Base-by-base conservation (phyloP, 2,797 vertebrate genomes). In the Moxostoma hubbsi region DNA sequence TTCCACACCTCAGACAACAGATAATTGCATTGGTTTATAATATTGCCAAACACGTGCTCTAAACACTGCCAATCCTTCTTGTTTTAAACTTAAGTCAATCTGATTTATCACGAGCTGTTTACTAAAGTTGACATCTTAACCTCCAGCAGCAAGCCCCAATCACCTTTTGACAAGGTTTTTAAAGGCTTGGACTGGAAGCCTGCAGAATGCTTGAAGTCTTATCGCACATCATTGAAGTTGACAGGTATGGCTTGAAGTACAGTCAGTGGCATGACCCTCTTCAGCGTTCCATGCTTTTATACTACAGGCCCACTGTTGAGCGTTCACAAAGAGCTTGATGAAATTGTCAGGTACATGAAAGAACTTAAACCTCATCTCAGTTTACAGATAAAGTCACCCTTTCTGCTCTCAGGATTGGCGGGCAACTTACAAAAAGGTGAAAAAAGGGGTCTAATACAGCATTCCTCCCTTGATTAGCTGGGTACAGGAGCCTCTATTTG, bases 371-470 rank as follows among this genome's bases (percentile, higher is more conserved):
- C 68, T 84, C 61, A 85, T 83, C 84, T 83, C 71, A 59, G 74
- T 81, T 49, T 85, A 51, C 5, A 73, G 87, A 87, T 83, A 86
- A 88, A 90, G 86, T 82, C 63, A 8, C 65, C 63, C 82, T 85
- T 85, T 86, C 85, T 84, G 67, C 13, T 51, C 57, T 55, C 49
- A 7, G 62, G 77, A 78, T 82, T 61, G 57, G 57, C 55, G 62
- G 70, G 71, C 67, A 63, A 72, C 54, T 59, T 66, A 77, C 58
- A 55, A 53, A 82, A 18, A 49, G 64, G 59, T 79, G 24, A 58
- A 65, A 57, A 70, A 79, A 71, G 59, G 47, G n/a, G 10, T 75
- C 73, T 53, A 77, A 69, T 74, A 57, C 47, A 45, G 61, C 72
- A 76, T 64, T 81, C 73, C 74, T 81, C 47, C 78, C 70, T 63